Evolutionary conservation across 2,888 invertebrate species (phyloP).

Genomic region (Plagiodera versicolora): DNA sequence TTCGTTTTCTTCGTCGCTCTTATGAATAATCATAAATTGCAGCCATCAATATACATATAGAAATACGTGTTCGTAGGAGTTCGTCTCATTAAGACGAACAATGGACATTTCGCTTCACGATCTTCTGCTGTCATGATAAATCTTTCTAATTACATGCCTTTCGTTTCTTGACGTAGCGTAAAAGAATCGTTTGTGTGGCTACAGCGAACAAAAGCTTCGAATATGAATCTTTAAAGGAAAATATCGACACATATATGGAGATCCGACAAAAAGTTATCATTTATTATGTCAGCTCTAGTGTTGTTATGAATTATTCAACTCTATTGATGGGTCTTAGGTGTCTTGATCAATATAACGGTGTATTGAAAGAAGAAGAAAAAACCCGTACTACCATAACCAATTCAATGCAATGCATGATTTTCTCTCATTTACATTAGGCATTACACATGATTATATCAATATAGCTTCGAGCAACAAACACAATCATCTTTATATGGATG

Average conservation of each 20-base stretch:
- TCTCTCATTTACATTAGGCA: background rate
- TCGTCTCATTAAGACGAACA: constrained; percentile 35
- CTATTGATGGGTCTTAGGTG: background rate
- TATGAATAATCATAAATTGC: constrained; percentile 44
- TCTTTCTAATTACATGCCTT: constrained; percentile 29
- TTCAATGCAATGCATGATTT: background rate
- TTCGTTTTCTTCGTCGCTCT: constrained; percentile 25
- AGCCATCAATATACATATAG: constrained; percentile 35
- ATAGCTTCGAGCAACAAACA: background rate
- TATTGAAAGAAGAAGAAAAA: background rate
- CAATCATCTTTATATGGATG: background rate
- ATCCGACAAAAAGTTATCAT: background rate
- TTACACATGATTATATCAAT: background rate
- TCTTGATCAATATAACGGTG: constrained; percentile 1
- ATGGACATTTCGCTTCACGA: constrained; percentile 34
- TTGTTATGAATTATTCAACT: background rate
- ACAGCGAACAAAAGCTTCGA: background rate
- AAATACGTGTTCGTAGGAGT: constrained; percentile 34
- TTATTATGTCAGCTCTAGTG: constrained; percentile 4
- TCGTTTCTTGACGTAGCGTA: constrained; percentile 6
- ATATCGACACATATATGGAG: constrained; percentile 5
- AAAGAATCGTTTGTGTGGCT: constrained; percentile 5
- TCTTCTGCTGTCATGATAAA: constrained; percentile 28
- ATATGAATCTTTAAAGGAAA: background rate
- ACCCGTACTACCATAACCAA: background rate